Base-by-base conservation (phyloP, 1,140 invertebrate species). In the Philopotamus ludificatus region DNA sequence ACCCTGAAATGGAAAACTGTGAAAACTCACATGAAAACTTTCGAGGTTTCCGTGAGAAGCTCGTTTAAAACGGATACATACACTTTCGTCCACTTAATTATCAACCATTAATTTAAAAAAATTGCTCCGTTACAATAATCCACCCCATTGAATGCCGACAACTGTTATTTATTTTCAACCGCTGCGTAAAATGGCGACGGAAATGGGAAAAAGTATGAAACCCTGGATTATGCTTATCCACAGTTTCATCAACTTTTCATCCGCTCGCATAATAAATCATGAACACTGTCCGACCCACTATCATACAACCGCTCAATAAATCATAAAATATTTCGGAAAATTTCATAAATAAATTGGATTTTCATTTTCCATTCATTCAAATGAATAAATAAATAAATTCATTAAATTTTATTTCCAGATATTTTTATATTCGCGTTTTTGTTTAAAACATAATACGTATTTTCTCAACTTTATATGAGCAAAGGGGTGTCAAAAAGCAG, bases 211-310 rank as follows among this genome's bases (percentile, higher is more conserved):
- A 47, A 47, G n/a, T n/a, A 47, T 20, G 44, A 47, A 20, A 15
- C 15, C 4, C 22, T 9, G 41, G 57, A 60, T 60, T 60, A 47
- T 60, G 57, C 47, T 60, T 60, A 60, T 60, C 57, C 57, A 60
- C 42, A 47, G 57, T 60, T 60, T 60, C 39, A 60, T 60, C 57
- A 60, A 60, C 57, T 60, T 60, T 60, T 47, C 57, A 60, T 49
- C 39, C 42, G 44, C 12, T 20, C 57, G 20, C 21, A 25, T 42
- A 26, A 60, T 60, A 60, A 47, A 60, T 60, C 57, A 60, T 49
- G 44, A 22, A 60, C 22, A 22, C 57, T 49, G 57, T 60, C 57
- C 47, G 57, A 18, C 21, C 23, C 44, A 26, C 44, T 39, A 60
- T 60, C 41, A 60, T 60, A 60, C 41, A 47, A 9, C 47, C 57